Base-by-base conservation (phyloP, 2,113 vertebrate genomes). In the Calonectris borealis region DNA sequence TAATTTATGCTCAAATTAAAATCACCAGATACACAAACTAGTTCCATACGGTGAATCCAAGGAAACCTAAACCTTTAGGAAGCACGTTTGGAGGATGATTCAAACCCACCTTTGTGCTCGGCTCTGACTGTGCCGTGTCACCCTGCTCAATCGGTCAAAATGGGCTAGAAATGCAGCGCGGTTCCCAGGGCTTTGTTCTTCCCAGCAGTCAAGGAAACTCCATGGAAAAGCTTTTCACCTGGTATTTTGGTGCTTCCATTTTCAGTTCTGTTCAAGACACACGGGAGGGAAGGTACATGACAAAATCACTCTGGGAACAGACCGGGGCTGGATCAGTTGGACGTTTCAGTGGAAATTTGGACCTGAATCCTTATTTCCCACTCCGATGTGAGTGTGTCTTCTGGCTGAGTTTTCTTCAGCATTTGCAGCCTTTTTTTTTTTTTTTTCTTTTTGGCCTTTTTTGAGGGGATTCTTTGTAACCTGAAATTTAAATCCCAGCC, bases 271-370 rank as follows among this genome's bases (percentile, higher is more conserved):
- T 42, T 86, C 57, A 61, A 69, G 72, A 65, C 11, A 81, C 3
- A 3, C 1, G 2, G 54, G 60, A 73, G 72, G 52, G 55, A 80
- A 90, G 38, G 62, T 66, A 36, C 61, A 55, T 27, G 76, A 77
- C 21, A 71, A 86, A 93, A 68, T 36, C 88, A 34, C 72, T 66
- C 26, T 48, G 65, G 51, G 46, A 88, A 75, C 57, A 64, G 61
- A 34, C 46, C 6, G 12, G 55, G 60, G 29, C 48, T 82, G 83
- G 16, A 44, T 62, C 49, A 42, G 6, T 62, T 77, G 57, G 77
- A 82, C 71, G 44, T 49, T 88, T 79, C 69, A 25, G 32, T 81
- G 57, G 91, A 94, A 93, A 93, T 90, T 65, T 94, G 88, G 79
- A 78, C n/a, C 27, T 24, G 19, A 64, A 40, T 89, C 46, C 44